These are phyloP conservation scores for Aspidiotus rigidus DNA, from an alignment of 2,888 invertebrate genomes.

Conservation along the genomic window DNA sequence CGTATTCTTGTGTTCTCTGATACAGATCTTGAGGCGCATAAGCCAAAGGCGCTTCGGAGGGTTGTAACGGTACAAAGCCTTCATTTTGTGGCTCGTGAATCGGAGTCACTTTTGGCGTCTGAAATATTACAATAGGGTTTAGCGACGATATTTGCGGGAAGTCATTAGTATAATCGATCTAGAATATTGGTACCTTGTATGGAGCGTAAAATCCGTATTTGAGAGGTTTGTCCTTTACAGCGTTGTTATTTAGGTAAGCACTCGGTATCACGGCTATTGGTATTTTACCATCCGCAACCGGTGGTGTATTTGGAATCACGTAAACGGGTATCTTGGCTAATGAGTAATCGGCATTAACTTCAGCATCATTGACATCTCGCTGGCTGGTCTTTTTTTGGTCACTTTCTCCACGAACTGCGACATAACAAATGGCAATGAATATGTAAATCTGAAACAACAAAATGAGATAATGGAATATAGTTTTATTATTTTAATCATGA, in stretches of 20 bases:
- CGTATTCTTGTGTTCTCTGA: conserved; percentile 20
- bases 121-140: not conserved
- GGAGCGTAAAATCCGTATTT: conserved; percentile 30
- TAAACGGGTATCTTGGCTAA: conserved; percentile 27
- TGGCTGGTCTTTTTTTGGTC: conserved; percentile 22
- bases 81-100: conserved; percentile 26
- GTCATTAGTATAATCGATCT: too few relatives aligned
- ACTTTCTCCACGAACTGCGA: conserved; percentile 13
- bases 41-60: conserved; percentile 8
- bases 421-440: conserved; percentile 15
- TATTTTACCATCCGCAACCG: conserved; percentile 21
- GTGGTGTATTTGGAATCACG: conserved; percentile 20
- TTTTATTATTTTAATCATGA: too few relatives aligned
- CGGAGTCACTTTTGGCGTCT: conserved; percentile 25
- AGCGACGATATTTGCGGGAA: too few relatives aligned
- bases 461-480: not conserved
- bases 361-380: conserved; percentile 26
- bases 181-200: conserved; percentile 20
- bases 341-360: conserved; percentile 18
- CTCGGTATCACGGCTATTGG: conserved; percentile 24
- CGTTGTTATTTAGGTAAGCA: conserved; percentile 13
- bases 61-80: not conserved
- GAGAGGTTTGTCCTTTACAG: conserved; percentile 15
- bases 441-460: conserved; percentile 24
- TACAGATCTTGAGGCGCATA: conserved; percentile 13